phyloP scores from a whole-genome alignment of 2,113 vertebrate genomes.

The Crotalus helleri region DNA sequence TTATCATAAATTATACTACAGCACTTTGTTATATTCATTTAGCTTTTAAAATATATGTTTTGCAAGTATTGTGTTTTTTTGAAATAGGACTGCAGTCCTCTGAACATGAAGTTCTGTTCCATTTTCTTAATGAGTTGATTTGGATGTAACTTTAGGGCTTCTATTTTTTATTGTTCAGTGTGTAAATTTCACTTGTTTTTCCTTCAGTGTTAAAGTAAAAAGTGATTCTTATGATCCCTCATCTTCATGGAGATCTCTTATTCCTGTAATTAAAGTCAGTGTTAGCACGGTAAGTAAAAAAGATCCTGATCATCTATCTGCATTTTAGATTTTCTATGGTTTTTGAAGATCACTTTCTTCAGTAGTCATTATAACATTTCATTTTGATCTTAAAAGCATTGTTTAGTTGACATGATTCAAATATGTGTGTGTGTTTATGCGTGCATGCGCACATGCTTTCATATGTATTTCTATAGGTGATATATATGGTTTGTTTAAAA shows the following conservation, averaged over 20 bases:
- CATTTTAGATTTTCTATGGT: not conserved
- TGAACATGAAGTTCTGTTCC: not conserved
- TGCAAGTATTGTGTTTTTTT: not conserved
- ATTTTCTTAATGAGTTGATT: not conserved
- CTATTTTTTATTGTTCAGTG: not conserved
- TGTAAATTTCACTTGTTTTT: slow-evolving; percentile 5
- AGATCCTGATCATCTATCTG: not conserved
- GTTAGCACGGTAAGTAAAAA: slow-evolving; percentile 90
- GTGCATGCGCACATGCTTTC: not conserved
- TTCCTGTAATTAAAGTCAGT: slow-evolving; percentile 97
- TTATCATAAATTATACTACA: not conserved
- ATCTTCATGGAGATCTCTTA: slow-evolving; percentile 96
- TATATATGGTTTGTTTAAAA: not conserved
- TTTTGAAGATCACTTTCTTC: not conserved
- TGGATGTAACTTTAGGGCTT: not conserved
- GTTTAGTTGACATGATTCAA: not conserved
- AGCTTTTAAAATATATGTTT: not conserved
- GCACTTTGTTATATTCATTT: not conserved
- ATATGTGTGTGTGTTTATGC: too few relatives aligned
- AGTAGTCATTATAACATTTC: not conserved
- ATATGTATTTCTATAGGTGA: not conserved
- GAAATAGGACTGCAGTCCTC: not conserved
- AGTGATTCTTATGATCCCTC: slow-evolving; percentile 86
- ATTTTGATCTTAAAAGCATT: not conserved
- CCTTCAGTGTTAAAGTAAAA: slow-evolving; percentile 84